Evolutionary conservation across 2,888 invertebrate species (phyloP).

Genomic region (Drosophila algonquin): DNA sequence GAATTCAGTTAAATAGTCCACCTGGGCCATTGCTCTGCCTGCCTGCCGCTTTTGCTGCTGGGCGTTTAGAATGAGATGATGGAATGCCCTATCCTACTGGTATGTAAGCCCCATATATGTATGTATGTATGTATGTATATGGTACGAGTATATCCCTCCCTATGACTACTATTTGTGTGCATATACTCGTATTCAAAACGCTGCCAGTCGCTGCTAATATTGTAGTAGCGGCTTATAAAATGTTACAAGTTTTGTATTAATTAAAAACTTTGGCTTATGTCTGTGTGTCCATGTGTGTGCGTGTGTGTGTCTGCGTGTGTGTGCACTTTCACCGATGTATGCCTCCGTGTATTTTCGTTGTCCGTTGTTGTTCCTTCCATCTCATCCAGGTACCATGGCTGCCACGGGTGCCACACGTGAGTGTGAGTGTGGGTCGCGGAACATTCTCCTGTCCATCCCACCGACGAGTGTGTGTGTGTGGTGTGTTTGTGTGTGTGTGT

Average conservation of each 20-base stretch:
- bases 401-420: not conserved
- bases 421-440: slow-evolving; percentile 16
- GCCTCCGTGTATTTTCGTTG: slow-evolving; percentile 32
- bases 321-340: slow-evolving; percentile 62
- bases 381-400: slow-evolving; percentile 24
- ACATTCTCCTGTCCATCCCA: not conserved
- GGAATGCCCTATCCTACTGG: slow-evolving; percentile 27
- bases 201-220: slow-evolving; percentile 50
- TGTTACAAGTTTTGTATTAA: slow-evolving; percentile 82
- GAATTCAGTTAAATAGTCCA: slow-evolving; percentile 45
- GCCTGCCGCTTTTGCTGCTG: not conserved
- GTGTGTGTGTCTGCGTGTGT: slow-evolving; percentile 5
- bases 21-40: slow-evolving; percentile 29
- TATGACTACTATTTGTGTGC: slow-evolving; percentile 11
- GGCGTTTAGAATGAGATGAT: slow-evolving; percentile 16
- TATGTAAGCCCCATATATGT: slow-evolving; percentile 12
- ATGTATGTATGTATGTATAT: not conserved
- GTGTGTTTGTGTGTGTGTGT: slow-evolving; percentile 63
- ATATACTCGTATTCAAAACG: slow-evolving; percentile 31
- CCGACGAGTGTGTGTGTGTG: slow-evolving; percentile 41
- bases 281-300: no score
- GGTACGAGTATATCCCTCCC: not conserved
- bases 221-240: slow-evolving; percentile 73
- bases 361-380: slow-evolving; percentile 49
- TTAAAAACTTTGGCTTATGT: slow-evolving; percentile 78